phyloP scores from a whole-genome alignment of 2,888 invertebrate genomes.

The Listrodromus nycthemerus region DNA sequence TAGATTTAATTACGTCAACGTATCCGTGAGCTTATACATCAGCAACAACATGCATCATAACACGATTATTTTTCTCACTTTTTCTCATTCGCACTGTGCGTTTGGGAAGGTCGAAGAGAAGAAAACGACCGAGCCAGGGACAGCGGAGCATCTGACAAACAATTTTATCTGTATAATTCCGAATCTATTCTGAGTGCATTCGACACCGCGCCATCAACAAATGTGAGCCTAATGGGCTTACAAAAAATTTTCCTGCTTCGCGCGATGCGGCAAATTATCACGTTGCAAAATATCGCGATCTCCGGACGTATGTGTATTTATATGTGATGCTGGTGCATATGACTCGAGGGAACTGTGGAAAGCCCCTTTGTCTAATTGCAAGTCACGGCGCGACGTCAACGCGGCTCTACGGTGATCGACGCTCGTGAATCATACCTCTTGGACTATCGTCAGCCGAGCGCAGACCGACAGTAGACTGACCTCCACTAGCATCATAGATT shows the following conservation, averaged over 20 bases:
- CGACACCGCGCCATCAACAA: conserved; percentile 1
- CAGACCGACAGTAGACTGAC: conserved; percentile 6
- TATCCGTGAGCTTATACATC: conserved; percentile 53
- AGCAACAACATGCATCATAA: conserved; percentile 62
- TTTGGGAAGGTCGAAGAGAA: conserved; percentile 36
- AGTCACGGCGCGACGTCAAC: conserved; percentile 50
- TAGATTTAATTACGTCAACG: conserved; percentile 65
- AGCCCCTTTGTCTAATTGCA: conserved; percentile 50
- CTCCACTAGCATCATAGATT: neutral
- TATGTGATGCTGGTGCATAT: conserved; percentile 3
- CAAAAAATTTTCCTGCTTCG: conserved; percentile 17
- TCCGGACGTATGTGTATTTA: conserved; percentile 7
- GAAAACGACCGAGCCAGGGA: conserved; percentile 45
- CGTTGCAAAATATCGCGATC: conserved; percentile 9
- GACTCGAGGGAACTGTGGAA: conserved; percentile 40
- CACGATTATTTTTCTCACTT: conserved; percentile 35
- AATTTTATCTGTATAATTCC: neutral
- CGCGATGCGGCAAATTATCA: conserved; percentile 30
- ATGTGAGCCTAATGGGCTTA: neutral
- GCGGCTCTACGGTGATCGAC: conserved; percentile 30
- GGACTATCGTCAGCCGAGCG: neutral
- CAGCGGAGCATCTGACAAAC: neutral
- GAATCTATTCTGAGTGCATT: conserved; percentile 23
- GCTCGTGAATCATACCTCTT: conserved; percentile 37
- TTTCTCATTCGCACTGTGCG: conserved; percentile 24